These are phyloP conservation scores for Carassius auratus DNA, from an alignment of 2,113 vertebrate genomes.

Conservation along the genomic window DNA sequence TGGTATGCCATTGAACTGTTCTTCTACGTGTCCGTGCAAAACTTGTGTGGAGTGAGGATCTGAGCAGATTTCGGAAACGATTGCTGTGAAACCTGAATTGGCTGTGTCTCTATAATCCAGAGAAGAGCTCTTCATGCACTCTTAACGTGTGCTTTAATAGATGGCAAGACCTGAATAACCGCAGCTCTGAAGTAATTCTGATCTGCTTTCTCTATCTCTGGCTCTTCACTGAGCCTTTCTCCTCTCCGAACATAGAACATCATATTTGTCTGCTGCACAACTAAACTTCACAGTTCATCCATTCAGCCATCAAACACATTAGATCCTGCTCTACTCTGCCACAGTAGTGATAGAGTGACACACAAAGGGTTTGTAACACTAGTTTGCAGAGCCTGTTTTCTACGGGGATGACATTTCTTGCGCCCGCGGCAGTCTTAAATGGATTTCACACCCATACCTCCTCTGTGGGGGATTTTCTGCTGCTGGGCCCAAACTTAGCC, in stretches of 20 bases:
- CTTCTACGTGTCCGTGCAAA: not conserved
- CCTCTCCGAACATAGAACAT: not conserved
- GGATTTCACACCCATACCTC: conserved; percentile 71
- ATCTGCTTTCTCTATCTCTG: not conserved
- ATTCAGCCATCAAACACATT: conserved; percentile 5
- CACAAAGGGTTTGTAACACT: conserved; percentile 55
- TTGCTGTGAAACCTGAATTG: conserved; percentile 22
- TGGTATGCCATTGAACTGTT: not conserved
- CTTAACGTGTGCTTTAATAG: conserved; percentile 18
- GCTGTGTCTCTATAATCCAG: conserved; percentile 18
- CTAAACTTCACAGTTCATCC: conserved; percentile 35
- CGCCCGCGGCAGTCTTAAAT: conserved; percentile 68
- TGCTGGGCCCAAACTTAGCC: conserved; percentile 65
- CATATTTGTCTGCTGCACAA: not conserved
- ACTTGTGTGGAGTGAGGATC: not conserved
- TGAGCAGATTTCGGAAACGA: conserved; percentile 12
- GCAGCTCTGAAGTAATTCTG: conserved; percentile 10
- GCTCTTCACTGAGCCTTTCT: not conserved
- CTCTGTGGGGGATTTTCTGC: conserved; percentile 67
- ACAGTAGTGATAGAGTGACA: conserved; percentile 36
- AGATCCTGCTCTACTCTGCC: not conserved
- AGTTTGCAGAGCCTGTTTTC: conserved; percentile 65
- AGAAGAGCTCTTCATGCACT: conserved; percentile 11
- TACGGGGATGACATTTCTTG: conserved; percentile 69
- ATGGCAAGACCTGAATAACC: conserved; percentile 20